These are phyloP conservation scores for Cololabis saira DNA, from an alignment of 2,113 vertebrate genomes.

Conservation along the genomic window DNA sequence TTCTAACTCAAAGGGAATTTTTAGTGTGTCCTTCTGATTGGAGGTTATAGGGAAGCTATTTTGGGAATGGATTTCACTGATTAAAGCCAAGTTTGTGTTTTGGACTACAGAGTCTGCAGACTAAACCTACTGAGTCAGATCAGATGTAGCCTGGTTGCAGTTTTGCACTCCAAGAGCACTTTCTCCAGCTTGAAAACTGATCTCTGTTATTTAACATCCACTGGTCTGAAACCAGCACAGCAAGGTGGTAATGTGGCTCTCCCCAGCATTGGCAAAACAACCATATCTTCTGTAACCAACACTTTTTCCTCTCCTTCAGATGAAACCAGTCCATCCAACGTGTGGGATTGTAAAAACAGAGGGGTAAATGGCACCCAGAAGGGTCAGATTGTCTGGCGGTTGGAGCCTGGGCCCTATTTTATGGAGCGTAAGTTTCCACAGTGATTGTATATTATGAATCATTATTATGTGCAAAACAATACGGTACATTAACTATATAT, in stretches of 20 bases:
- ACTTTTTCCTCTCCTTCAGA: constrained; percentile 78
- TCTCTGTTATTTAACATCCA: background rate
- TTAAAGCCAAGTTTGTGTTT: constrained; percentile 56
- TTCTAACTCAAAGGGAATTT: constrained; percentile 58
- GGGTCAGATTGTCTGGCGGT: constrained; percentile 96
- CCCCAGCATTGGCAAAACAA: background rate
- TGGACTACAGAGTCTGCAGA: constrained; percentile 43
- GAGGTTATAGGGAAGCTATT: constrained; percentile 63
- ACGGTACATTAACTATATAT: background rate
- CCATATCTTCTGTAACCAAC: background rate
- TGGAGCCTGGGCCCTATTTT: constrained; percentile 97
- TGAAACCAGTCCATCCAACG: constrained; percentile 96
- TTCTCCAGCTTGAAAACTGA: background rate
- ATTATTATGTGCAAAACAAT: background rate
- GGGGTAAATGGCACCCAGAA: constrained; percentile 97
- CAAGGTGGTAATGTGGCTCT: background rate
- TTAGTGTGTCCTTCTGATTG: constrained; percentile 55
- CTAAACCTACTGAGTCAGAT: constrained; percentile 39
- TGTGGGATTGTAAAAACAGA: constrained; percentile 99
- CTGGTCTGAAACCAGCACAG: constrained; percentile 12
- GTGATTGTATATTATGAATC: background rate
- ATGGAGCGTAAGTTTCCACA: constrained; percentile 93
- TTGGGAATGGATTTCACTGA: constrained; percentile 62
- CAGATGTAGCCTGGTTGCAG: constrained; percentile 15
- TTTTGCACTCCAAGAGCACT: constrained; percentile 9